These are phyloP conservation scores for Scaptomyza polygonia DNA, from an alignment of 2,888 invertebrate species.

Conservation along the genomic window DNA sequence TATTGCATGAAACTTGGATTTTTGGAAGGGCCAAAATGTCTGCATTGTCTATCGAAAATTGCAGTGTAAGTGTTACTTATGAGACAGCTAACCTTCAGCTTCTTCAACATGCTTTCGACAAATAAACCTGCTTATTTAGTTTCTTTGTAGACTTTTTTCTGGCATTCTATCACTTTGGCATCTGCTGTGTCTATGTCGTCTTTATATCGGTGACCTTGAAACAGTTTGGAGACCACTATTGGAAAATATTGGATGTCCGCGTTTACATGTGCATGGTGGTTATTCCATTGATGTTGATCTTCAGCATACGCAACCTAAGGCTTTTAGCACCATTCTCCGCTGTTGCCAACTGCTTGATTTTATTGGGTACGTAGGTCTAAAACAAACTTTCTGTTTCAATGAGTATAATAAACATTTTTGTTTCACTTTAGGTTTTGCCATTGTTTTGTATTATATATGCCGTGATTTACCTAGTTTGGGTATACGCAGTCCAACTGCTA, in stretches of 20 bases:
- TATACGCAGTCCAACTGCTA: slow-evolving; percentile 84
- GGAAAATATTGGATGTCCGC: slow-evolving; percentile 85
- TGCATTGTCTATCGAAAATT: slow-evolving; percentile 87
- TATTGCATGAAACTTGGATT: slow-evolving; percentile 92
- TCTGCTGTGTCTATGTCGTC: slow-evolving; percentile 98
- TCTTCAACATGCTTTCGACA: too few relatives aligned
- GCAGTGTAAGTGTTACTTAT: slow-evolving; percentile 83
- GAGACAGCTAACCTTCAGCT: neutral
- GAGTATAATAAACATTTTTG: neutral
- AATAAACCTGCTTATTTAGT: slow-evolving; percentile 83
- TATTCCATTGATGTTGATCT: slow-evolving; percentile 89
- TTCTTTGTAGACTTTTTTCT: slow-evolving; percentile 91
- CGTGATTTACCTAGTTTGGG: slow-evolving; percentile 86
- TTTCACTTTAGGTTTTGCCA: slow-evolving; percentile 86
- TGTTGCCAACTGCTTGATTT: slow-evolving; percentile 94
- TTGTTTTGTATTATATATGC: slow-evolving; percentile 94
- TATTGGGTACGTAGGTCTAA: slow-evolving; percentile 84
- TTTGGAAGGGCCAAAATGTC: slow-evolving; percentile 88
- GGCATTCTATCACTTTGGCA: slow-evolving; percentile 96
- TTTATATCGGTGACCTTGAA: slow-evolving; percentile 95
- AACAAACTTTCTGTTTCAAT: too few relatives aligned
- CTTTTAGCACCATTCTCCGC: slow-evolving; percentile 95
- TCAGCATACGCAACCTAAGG: slow-evolving; percentile 91
- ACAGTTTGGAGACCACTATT: slow-evolving; percentile 89
- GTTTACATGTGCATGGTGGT: slow-evolving; percentile 86